Evolutionary conservation across 2,888 invertebrate genomes (phyloP), one percentile per base, ranked within the genome.

Genomic region (Thera britannica): DNA sequence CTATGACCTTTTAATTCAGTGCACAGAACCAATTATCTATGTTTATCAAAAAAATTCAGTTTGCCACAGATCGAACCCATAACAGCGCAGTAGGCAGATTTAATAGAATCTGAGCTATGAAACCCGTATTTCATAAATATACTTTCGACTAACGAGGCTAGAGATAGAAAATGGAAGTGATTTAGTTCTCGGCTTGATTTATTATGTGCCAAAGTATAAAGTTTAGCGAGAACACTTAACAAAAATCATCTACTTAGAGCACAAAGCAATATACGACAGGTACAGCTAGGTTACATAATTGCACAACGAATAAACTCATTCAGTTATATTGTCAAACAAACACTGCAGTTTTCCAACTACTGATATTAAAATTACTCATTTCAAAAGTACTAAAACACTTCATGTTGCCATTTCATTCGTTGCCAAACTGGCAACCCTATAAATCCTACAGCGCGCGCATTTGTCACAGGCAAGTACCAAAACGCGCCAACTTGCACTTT

Each of bases 401-500:
- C 51, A 44, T 12, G 34, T 54, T 41, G 8, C 55, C 54, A 63
- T 70, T 70, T 63, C 55, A 59, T 62, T 52, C 68, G 71, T 67
- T 68, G 68, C 61, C 62, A 48, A 67, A 70, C 57, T 68, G 81
- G 77, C 82, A 79, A 73, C 81, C 79, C 80, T 82, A 79, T 82
- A 81, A 82, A 82, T 81, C 77, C 76, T 75, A 68, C 57, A 73
- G 76, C 68, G 74, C 73, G 77, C 73, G 73, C 84, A 86, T 86
- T 88, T 85, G 88, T 88, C 86, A 87, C 77, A 71, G 72, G 81
- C 74, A 73, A 74, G 71, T 72, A 75, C 74, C 77, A 77, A 76
- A 77, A 76, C 75, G 74, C 71, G 74, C 73, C 73, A 70, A 73
- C 73, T 77, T 81, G 80, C 84, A 70, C 72, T 74, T 68, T 62